Evolutionary conservation across 2,113 vertebrate species (phyloP).

Genomic region (Stigmatopora argus): DNA sequence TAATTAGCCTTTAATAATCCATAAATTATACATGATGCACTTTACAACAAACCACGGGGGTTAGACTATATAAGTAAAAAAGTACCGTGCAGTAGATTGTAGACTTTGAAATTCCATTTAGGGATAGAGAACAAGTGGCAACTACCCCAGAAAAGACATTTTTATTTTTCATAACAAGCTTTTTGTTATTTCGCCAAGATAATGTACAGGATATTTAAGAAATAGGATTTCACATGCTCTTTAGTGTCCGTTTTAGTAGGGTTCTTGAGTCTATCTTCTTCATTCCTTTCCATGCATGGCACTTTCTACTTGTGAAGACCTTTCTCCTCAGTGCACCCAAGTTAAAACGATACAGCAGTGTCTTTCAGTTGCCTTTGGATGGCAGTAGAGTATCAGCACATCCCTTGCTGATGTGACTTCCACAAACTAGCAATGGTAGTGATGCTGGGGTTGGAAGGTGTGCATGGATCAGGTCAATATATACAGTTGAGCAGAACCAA

Average conservation of each 20-base stretch:
- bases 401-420: slow-evolving; percentile 73
- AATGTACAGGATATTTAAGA: too few relatives aligned
- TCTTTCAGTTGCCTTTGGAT: slow-evolving; percentile 79
- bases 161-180: background rate
- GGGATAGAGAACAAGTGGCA: too few relatives aligned
- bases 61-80: too few relatives aligned
- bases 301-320: slow-evolving; percentile 43
- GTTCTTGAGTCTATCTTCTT: slow-evolving; percentile 11
- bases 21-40: too few relatives aligned
- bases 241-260: too few relatives aligned
- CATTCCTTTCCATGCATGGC: slow-evolving; percentile 22
- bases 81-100: too few relatives aligned
- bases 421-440: slow-evolving; percentile 43
- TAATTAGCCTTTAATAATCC: too few relatives aligned
- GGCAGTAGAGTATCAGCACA: slow-evolving; percentile 97
- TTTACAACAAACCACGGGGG: too few relatives aligned
- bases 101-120: too few relatives aligned
- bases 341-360: background rate
- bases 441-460: slow-evolving; percentile 56
- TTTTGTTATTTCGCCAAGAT: too few relatives aligned
- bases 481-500: slow-evolving; percentile 33
- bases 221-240: too few relatives aligned
- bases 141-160: background rate
- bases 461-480: slow-evolving; percentile 54
- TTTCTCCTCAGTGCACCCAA: slow-evolving; percentile 18